These are phyloP conservation scores for Nemoura dubitans DNA, from an alignment of 2,888 invertebrate species.

Conservation along the genomic window DNA sequence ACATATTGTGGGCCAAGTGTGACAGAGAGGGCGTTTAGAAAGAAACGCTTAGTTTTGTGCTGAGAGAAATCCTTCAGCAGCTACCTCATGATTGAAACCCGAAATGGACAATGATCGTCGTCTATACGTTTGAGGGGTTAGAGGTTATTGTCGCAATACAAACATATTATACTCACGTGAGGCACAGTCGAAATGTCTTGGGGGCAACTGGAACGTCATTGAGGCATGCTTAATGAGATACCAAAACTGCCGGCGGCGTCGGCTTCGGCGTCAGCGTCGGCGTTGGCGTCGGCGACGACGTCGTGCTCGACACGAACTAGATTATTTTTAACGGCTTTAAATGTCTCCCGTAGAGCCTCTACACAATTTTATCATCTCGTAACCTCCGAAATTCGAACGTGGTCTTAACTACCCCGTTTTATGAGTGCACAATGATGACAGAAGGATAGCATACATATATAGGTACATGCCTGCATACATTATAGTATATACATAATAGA, in stretches of 20 bases:
- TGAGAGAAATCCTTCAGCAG: neutral
- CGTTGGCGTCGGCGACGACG: neutral
- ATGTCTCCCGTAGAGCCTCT: conserved; percentile 32
- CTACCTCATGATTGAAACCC: neutral
- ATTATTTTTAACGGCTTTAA: conserved; percentile 44
- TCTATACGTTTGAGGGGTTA: no score
- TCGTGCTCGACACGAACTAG: conserved; percentile 34
- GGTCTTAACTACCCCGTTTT: neutral
- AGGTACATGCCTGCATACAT: neutral
- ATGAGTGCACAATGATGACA: neutral
- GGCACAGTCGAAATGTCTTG: neutral
- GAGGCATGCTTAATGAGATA: neutral
- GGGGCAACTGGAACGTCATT: no score
- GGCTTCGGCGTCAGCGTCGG: neutral
- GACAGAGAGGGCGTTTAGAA: neutral
- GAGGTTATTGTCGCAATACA: neutral
- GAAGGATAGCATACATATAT: neutral
- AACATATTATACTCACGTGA: no score
- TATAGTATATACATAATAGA: neutral
- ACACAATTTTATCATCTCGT: conserved; percentile 15
- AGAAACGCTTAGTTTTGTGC: neutral
- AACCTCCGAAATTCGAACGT: neutral
- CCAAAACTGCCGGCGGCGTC: neutral
- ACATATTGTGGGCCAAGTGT: conserved; percentile 26
- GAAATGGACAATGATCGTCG: neutral